Evolutionary conservation across 2,113 vertebrate genomes (phyloP).

Genomic region (Thalassarche chlororhynchos): DNA sequence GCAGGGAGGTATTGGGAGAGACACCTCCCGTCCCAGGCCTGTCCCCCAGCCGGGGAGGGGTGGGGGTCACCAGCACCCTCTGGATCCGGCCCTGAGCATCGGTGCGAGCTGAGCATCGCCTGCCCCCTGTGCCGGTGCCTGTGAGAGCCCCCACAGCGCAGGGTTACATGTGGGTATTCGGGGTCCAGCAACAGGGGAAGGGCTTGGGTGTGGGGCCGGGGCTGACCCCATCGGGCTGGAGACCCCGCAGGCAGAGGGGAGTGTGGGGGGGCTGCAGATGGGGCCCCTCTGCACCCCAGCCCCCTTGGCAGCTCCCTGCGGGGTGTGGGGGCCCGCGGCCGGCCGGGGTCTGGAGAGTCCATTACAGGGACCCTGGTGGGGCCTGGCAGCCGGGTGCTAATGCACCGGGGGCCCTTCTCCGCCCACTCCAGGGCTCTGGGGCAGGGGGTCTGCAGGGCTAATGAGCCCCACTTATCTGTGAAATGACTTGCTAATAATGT

Average conservation of each 20-base stretch:
- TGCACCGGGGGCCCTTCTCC: background rate
- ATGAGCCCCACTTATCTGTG: conserved; percentile 38
- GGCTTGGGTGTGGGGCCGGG: rapidly evolving
- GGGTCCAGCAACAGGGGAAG: background rate
- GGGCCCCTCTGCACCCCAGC: background rate
- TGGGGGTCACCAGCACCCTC: background rate
- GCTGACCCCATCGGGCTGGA: background rate
- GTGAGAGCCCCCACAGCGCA: rapidly evolving
- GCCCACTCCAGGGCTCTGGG: background rate
- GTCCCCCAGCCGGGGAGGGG: rapidly evolving
- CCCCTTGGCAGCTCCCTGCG: background rate
- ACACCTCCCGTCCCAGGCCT: no score
- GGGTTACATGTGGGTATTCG: background rate
- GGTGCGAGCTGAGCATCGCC: rapidly evolving
- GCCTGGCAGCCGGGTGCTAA: conserved; percentile 20
- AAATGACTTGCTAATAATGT: conserved; percentile 43
- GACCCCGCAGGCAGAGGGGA: background rate
- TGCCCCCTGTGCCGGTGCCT: background rate
- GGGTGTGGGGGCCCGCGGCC: background rate
- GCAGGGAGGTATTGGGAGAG: background rate
- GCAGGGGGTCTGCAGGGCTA: background rate
- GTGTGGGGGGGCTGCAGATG: background rate
- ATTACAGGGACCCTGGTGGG: background rate
- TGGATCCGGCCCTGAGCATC: no score
- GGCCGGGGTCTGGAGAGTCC: background rate